Evolutionary conservation across 2,113 vertebrate species (phyloP).

Genomic region (Monopterus albus): DNA sequence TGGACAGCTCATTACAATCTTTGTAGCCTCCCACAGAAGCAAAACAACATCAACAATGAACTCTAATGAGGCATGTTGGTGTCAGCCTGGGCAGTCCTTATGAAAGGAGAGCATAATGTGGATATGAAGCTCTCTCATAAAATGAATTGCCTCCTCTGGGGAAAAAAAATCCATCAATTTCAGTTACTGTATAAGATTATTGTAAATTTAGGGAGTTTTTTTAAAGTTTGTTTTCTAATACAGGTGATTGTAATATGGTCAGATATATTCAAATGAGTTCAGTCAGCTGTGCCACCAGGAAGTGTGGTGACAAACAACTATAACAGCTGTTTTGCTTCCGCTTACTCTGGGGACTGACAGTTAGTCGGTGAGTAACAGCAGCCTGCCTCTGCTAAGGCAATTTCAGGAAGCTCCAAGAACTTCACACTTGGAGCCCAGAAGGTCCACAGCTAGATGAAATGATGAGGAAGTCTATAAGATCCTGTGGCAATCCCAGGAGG

Average conservation of each 20-base stretch:
- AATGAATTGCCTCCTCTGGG: slow-evolving; percentile 18
- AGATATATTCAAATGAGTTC: slow-evolving; percentile 36
- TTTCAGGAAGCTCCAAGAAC: slow-evolving; percentile 64
- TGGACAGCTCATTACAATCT: slow-evolving; percentile 70
- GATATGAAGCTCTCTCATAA: slow-evolving; percentile 25
- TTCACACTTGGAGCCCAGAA: slow-evolving; percentile 49
- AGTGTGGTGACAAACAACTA: slow-evolving; percentile 24
- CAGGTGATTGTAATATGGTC: neutral
- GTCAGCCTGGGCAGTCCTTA: slow-evolving; percentile 30
- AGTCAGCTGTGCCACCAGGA: slow-evolving; percentile 13
- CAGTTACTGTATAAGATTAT: neutral
- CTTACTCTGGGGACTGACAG: slow-evolving; percentile 19
- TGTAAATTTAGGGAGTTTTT: slow-evolving; percentile 30
- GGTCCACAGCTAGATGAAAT: slow-evolving; percentile 35
- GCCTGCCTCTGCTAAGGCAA: slow-evolving; percentile 54
- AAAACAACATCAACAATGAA: slow-evolving; percentile 69
- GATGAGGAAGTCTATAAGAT: slow-evolving; percentile 31
- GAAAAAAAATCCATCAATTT: slow-evolving; percentile 18
- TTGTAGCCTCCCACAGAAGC: slow-evolving; percentile 63
- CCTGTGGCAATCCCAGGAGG: slow-evolving; percentile 31
- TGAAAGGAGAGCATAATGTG: slow-evolving; percentile 49
- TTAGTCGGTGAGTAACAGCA: slow-evolving; percentile 11
- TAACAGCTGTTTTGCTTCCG: slow-evolving; percentile 45
- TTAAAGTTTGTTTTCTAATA: neutral
- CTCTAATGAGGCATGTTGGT: slow-evolving; percentile 69